Evolutionary conservation across 2,888 invertebrate species (phyloP).

Genomic region (Gymnoscelis rufifasciata): DNA sequence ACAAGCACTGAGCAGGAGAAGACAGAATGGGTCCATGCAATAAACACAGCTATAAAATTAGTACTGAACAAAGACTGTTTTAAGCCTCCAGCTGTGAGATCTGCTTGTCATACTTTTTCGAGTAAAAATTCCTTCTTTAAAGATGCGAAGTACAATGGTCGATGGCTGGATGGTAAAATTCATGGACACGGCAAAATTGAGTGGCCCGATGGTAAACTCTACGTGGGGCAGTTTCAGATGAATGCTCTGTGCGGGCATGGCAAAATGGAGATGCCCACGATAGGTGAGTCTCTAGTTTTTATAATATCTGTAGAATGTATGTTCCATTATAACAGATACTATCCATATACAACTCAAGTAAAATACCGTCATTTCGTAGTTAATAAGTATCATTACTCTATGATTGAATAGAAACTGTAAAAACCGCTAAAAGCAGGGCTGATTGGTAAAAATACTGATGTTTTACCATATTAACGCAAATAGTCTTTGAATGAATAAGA

Average conservation of each 20-base stretch:
- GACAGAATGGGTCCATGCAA: conserved; percentile 87
- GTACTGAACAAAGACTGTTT: conserved; percentile 81
- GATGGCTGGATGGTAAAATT: conserved; percentile 90
- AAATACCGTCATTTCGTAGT: too few relatives aligned
- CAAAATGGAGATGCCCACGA: conserved; percentile 81
- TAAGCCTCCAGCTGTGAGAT: conserved; percentile 84
- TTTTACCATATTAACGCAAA: too few relatives aligned
- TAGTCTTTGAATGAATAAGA: too few relatives aligned
- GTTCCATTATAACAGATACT: not conserved
- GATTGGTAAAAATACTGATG: too few relatives aligned
- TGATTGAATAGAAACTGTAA: too few relatives aligned
- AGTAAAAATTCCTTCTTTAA: conserved; percentile 84
- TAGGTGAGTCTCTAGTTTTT: conserved; percentile 59
- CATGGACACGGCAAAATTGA: conserved; percentile 90
- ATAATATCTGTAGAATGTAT: not conserved
- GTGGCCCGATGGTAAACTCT: conserved; percentile 89
- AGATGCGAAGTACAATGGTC: conserved; percentile 88
- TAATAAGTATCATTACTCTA: too few relatives aligned
- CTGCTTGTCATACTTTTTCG: conserved; percentile 85
- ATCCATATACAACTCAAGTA: too few relatives aligned
- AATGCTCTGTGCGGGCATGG: conserved; percentile 86
- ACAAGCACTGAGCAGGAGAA: conserved; percentile 84
- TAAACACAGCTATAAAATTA: conserved; percentile 85
- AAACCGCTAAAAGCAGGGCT: too few relatives aligned
- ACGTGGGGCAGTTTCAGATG: conserved; percentile 88